Percentiles rank a stretch among this genome's conserved stretches.
These are phyloP conservation scores for Lasioglossum pauxillum DNA, from an alignment of 2,888 invertebrate genomes.

Conservation along the genomic window DNA sequence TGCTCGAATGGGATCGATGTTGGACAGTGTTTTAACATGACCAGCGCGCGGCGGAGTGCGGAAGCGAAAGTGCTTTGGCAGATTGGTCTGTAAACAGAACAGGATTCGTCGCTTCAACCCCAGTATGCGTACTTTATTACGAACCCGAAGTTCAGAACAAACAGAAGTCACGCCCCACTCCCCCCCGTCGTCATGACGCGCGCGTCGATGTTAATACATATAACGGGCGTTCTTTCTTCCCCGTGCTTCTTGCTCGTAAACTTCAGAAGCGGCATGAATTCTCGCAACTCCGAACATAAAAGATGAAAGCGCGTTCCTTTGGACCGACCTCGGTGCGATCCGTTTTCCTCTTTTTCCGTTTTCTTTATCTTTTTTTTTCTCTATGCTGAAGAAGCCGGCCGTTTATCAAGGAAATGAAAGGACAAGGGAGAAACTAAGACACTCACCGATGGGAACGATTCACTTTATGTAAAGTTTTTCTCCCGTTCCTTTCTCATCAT, in stretches of 20 bases:
- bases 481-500: not conserved
- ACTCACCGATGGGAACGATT: not conserved
- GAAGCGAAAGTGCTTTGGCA: constrained; percentile 44
- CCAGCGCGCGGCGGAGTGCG: not conserved
- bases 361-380: too few species aligned
- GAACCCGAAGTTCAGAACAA: not conserved
- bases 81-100: constrained; percentile 54
- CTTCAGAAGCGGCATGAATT: not conserved
- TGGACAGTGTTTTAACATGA: constrained; percentile 49
- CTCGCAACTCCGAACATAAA: not conserved
- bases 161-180: not conserved
- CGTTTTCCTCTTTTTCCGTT: not conserved
- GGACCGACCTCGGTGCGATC: not conserved
- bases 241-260: not conserved
- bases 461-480: not conserved
- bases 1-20: constrained; percentile 49
- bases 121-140: constrained; percentile 40
- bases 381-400: not conserved
- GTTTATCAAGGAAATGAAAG: constrained; percentile 18
- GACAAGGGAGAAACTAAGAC: not conserved
- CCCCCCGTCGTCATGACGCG: not conserved
- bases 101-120: constrained; percentile 28
- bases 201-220: constrained; percentile 10
- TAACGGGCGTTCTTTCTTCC: not conserved
- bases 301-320: constrained; percentile 11